phyloP scores from a whole-genome alignment of 2,797 vertebrate genomes.

The Hydrocynus forskahlii region DNA sequence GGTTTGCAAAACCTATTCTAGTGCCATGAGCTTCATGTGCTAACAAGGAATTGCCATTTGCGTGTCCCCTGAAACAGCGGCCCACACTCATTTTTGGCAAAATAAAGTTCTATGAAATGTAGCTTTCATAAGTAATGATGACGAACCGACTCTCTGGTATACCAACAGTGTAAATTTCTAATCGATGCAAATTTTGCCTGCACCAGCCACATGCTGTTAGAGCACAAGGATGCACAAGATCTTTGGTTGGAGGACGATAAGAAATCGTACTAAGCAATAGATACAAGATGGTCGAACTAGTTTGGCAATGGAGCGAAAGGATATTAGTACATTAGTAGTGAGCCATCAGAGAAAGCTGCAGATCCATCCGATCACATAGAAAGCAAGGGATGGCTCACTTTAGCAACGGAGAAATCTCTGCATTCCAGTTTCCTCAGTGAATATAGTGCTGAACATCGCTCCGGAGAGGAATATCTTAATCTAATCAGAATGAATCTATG shows the following conservation, averaged over 20 bases:
- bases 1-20: neutral
- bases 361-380: neutral
- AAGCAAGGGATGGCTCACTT: conserved; percentile 20
- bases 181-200: neutral
- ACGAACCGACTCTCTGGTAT: neutral
- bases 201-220: neutral
- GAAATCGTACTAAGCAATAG: conserved; percentile 30
- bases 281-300: conserved; percentile 21
- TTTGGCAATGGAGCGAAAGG: conserved; percentile 34
- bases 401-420: conserved; percentile 16
- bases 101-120: neutral
- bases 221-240: conserved; percentile 20
- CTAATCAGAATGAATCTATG: conserved; percentile 20
- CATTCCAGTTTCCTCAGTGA: conserved; percentile 39
- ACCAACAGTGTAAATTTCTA: conserved; percentile 10
- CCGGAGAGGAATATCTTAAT: conserved; percentile 18
- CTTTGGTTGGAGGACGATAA: conserved; percentile 51
- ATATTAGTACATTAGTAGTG: conserved; percentile 14
- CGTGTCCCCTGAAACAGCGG: neutral
- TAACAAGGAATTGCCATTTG: neutral
- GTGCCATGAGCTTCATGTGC: neutral
- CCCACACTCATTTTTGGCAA: conserved; percentile 16
- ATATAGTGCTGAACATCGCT: neutral
- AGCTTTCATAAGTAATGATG: neutral
- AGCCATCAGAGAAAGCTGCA: neutral